These are phyloP conservation scores for Lapara coniferarum DNA, from an alignment of 2,888 invertebrate genomes.

Conservation along the genomic window DNA sequence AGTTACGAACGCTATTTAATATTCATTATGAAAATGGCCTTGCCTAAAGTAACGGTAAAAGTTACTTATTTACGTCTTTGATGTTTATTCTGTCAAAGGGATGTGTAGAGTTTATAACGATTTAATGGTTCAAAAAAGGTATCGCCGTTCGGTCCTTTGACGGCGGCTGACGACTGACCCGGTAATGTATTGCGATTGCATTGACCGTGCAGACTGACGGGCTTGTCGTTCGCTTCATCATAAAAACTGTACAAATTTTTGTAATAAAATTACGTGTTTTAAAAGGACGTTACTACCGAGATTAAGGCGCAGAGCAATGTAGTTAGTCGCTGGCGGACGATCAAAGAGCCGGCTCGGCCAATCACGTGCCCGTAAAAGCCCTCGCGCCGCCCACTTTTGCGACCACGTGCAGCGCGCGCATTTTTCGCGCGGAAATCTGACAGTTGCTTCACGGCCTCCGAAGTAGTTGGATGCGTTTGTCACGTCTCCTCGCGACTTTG, in stretches of 20 bases:
- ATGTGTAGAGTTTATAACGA: constrained; percentile 58
- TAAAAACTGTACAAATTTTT: constrained; percentile 78
- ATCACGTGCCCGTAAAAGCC: constrained; percentile 52
- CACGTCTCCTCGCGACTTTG: constrained; percentile 41
- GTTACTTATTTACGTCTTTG: constrained; percentile 47
- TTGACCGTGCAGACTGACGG: constrained; percentile 31
- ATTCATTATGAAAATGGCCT: constrained; percentile 29
- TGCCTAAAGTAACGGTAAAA: constrained; percentile 29
- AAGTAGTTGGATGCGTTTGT: constrained; percentile 41
- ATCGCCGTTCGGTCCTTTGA: constrained; percentile 68
- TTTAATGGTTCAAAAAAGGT: constrained; percentile 59
- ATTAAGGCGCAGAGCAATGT: constrained; percentile 81
- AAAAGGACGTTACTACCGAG: constrained; percentile 82
- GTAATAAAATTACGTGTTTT: constrained; percentile 83
- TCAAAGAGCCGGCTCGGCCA: constrained; percentile 73
- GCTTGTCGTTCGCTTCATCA: constrained; percentile 59
- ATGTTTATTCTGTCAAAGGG: constrained; percentile 58
- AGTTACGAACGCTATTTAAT: constrained; percentile 27
- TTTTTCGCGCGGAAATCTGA: constrained; percentile 54
- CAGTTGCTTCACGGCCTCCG: constrained; percentile 63
- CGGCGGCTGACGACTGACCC: constrained; percentile 55
- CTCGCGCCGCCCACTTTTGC: constrained; percentile 64
- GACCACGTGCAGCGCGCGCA: constrained; percentile 82
- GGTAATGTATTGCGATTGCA: constrained; percentile 49
- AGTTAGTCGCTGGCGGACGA: constrained; percentile 80